Percentiles rank a stretch among this genome's conserved stretches.
These are phyloP conservation scores for Sycophaga agraensis DNA, from an alignment of 1,140 invertebrate species.

Conservation along the genomic window DNA sequence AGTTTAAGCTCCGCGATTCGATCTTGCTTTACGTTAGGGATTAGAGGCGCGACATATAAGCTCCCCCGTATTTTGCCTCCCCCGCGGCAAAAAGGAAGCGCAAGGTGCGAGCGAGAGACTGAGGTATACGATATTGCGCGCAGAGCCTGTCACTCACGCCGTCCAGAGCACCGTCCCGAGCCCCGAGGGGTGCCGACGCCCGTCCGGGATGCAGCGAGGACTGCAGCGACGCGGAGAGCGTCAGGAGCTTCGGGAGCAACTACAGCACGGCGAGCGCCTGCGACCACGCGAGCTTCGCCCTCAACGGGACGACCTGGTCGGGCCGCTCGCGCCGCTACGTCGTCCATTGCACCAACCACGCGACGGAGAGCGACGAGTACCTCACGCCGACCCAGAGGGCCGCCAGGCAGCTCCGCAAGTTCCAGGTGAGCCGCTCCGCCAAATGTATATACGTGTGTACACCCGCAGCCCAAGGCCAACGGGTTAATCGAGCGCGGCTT, in stretches of 20 bases:
- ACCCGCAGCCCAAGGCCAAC: no score
- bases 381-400: conserved; percentile 83
- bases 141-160: conserved; percentile 59
- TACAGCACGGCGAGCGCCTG: conserved; percentile 71
- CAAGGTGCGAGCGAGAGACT: no score
- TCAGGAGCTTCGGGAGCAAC: conserved; percentile 74
- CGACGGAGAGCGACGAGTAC: conserved; percentile 75
- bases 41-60: no score
- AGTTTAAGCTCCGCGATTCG: no score
- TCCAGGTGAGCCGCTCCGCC: conserved; percentile 56
- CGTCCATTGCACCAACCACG: conserved; percentile 77
- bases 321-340: conserved; percentile 67
- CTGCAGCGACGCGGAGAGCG: conserved; percentile 74
- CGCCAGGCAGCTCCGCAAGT: conserved; percentile 72
- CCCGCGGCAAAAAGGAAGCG: no score
- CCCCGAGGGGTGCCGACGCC: conserved; percentile 36
- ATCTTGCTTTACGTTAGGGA: no score
- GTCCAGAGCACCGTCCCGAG: conserved; percentile 42
- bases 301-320: conserved; percentile 77
- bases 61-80: no score
- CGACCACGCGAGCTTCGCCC: conserved; percentile 76
- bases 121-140: no score
- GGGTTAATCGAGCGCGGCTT: no score
- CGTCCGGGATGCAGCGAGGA: conserved; percentile 44
- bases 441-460: no score